A percentile compares a stretch with the other conserved stretches of the same genome.
phyloP scores from a whole-genome alignment of 2,888 invertebrate genomes.

The Himalopsyche kuldschensis region DNA sequence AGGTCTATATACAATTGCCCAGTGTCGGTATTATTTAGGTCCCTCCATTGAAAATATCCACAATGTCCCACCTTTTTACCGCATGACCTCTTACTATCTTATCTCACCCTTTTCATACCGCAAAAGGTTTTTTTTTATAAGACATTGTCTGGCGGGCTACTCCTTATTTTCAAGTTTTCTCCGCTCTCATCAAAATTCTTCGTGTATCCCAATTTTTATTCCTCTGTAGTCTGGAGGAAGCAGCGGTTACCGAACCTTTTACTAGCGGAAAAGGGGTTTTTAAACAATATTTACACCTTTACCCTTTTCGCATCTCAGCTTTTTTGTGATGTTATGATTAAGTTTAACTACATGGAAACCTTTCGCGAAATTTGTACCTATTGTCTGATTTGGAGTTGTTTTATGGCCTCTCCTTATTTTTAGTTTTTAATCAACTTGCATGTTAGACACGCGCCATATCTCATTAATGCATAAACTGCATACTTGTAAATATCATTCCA shows the following conservation, averaged over 20 bases:
- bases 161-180: neutral
- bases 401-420: neutral
- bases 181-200: neutral
- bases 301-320: neutral
- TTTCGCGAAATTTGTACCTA: neutral
- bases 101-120: neutral
- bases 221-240: neutral
- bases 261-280: neutral
- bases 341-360: neutral
- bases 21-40: neutral
- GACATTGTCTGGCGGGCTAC: neutral
- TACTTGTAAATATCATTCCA: too few species aligned
- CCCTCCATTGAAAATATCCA: neutral
- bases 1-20: neutral
- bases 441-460: too few species aligned
- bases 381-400: neutral
- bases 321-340: constrained; percentile 13
- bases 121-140: neutral
- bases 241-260: neutral
- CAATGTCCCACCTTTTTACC: neutral
- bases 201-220: neutral
- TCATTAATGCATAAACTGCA: too few species aligned
- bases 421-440: neutral
- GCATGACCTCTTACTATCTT: neutral
- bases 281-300: constrained; percentile 1